These are phyloP conservation scores for Dissostichus mawsoni DNA, from an alignment of 2,113 vertebrate species.

Conservation along the genomic window DNA sequence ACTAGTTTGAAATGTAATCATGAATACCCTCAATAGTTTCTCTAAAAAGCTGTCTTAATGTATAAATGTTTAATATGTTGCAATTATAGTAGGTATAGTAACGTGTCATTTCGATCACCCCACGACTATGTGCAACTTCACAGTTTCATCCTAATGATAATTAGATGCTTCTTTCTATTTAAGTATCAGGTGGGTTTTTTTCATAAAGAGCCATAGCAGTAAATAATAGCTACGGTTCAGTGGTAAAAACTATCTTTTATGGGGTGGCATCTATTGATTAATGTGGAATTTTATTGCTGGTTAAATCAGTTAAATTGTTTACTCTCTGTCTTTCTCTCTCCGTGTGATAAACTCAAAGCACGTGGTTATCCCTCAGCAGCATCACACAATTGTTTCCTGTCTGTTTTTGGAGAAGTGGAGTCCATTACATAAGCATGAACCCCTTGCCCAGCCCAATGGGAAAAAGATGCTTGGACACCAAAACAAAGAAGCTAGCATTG, in stretches of 20 bases:
- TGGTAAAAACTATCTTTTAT: background rate
- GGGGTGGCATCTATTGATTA: background rate
- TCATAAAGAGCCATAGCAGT: too few species aligned
- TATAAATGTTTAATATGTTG: too few species aligned
- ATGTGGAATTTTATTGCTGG: background rate
- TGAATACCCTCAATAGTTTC: too few species aligned
- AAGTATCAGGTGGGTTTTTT: background rate
- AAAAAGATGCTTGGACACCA: constrained; percentile 51
- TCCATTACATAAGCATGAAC: constrained; percentile 52
- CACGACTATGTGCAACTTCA: background rate
- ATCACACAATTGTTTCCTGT: constrained; percentile 4
- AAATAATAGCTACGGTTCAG: background rate
- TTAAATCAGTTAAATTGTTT: background rate
- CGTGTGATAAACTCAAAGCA: background rate
- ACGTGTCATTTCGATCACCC: too few species aligned
- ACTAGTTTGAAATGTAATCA: too few species aligned
- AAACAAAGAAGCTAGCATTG: constrained; percentile 36
- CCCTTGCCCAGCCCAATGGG: constrained; percentile 38
- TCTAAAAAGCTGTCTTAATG: too few species aligned
- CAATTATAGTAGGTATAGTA: too few species aligned
- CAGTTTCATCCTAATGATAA: background rate
- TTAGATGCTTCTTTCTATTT: background rate
- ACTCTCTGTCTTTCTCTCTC: background rate
- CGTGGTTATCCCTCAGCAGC: constrained; percentile 9
- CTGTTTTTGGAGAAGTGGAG: constrained; percentile 38